phyloP scores from a whole-genome alignment of 64 coral and sea anemone genomes.

The Montipora capricornis region DNA sequence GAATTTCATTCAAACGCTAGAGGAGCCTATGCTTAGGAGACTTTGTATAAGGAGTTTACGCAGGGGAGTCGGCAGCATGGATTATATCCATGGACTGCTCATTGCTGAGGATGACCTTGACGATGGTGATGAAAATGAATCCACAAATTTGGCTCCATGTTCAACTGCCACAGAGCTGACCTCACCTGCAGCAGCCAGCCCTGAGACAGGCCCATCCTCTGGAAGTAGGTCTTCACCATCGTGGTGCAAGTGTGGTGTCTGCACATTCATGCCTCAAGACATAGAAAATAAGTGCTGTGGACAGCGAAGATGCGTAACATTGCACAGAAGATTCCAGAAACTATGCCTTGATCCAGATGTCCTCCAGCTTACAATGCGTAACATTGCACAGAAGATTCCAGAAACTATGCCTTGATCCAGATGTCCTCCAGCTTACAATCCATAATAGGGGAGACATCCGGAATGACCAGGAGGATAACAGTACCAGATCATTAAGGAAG shows the following conservation, averaged over 20 bases:
- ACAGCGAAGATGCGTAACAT: slow-evolving; percentile 41
- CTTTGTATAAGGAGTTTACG: slow-evolving; percentile 27
- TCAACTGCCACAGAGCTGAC: background rate
- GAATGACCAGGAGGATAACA: slow-evolving; percentile 12
- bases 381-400: slow-evolving; percentile 6
- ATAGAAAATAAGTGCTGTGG: slow-evolving; percentile 51
- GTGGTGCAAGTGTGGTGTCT: slow-evolving; percentile 54
- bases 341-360: slow-evolving; percentile 41
- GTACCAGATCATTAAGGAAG: background rate
- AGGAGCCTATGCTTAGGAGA: slow-evolving; percentile 23
- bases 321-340: background rate
- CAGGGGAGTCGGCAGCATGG: slow-evolving; percentile 64
- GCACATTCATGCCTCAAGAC: slow-evolving; percentile 30
- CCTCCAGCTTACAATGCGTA: slow-evolving; percentile 10
- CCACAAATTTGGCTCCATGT: background rate
- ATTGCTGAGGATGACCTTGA: slow-evolving; percentile 60
- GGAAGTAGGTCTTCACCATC: background rate
- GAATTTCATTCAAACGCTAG: slow-evolving; percentile 58
- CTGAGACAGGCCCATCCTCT: slow-evolving; percentile 17
- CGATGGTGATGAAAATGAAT: background rate
- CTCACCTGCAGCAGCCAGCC: background rate
- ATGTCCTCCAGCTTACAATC: slow-evolving; percentile 11
- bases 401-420: slow-evolving; percentile 20
- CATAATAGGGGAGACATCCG: slow-evolving; percentile 17
- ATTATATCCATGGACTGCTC: slow-evolving; percentile 41